Base-by-base conservation (phyloP, 2,888 invertebrate genomes). In the Drosophila gaucha region DNA sequence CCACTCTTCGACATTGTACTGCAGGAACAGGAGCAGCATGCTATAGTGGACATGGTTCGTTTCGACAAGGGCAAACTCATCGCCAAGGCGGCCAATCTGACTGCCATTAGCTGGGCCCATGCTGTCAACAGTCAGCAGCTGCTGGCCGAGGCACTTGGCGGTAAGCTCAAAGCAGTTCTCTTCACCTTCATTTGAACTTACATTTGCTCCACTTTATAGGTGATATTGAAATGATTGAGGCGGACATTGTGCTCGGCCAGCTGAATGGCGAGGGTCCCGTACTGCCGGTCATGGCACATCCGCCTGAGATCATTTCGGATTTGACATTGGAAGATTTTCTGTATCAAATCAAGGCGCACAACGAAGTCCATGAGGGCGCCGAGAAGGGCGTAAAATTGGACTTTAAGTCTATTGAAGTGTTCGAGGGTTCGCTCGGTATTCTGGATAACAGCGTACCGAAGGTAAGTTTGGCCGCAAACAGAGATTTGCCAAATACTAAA, bases 271-370 rank as follows among this genome's bases (percentile, higher is more conserved):
- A 62, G 6, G 90, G 90, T 6, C 92, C 92, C 3, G 92, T 93
- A 10, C 84, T 93, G 9, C 97, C 97, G 0, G 94, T 98, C 38
- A 97, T 98, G 97, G 97, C 95, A 0, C 97, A 97, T 92, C 96
- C 97, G 1, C 97, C 97, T 0, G 92, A 91, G 0, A 93, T 89
- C 3, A 92, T 91, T 12, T 97, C 97, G 0, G 96, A 97, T 91
- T 92, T 98, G 33, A 94, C 95, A 1, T 93, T 98, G 18, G 93
- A 94, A 1, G 93, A 94, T 14, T 98, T 97, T 92, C 91, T 98
- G 8, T 89, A 92, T 2, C 92, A 93, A 0, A 94, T 95, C 33
- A 90, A 94, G 12, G 90, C 92, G 10, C 91, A 93, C 72, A 93
- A 93, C 83, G 92, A 92, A 38, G 90, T 90, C 8, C 92, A 92